These are phyloP conservation scores for Onychorhynchus coronatus DNA, from an alignment of 2,113 vertebrate species.

Conservation along the genomic window DNA sequence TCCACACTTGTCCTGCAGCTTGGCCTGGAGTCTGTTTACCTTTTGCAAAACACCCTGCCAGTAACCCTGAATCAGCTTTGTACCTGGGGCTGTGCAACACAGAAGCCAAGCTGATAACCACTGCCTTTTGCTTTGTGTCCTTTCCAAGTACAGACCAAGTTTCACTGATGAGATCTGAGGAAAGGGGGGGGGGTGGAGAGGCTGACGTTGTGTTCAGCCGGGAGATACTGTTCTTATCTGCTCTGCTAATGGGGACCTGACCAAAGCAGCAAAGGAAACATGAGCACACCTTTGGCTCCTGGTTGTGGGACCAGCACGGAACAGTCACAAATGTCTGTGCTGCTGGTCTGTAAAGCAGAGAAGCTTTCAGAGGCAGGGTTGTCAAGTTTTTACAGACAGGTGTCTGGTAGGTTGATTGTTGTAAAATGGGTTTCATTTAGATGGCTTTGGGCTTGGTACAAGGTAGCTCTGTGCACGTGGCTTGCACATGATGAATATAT, in stretches of 20 bases:
- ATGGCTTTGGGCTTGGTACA: background rate
- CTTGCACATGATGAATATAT: background rate
- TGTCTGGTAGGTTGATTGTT: background rate
- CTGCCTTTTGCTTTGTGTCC: background rate
- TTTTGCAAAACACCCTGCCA: background rate
- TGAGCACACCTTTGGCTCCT: background rate
- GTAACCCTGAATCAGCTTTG: background rate
- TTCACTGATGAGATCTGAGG: background rate
- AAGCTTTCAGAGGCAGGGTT: background rate
- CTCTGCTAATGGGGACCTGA: background rate
- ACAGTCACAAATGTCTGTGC: background rate
- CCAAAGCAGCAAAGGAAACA: background rate
- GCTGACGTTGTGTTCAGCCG: background rate
- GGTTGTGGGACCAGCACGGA: background rate
- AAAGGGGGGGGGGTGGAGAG: background rate
- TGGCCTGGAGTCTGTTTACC: background rate
- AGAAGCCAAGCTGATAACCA: background rate
- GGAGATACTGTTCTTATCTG: background rate
- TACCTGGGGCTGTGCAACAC: background rate
- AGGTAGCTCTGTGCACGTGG: background rate
- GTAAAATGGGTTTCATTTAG: background rate
- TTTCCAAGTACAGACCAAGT: background rate
- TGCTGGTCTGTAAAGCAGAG: background rate
- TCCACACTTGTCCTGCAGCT: background rate
- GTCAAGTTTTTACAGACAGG: background rate